Evolutionary conservation across 2,797 vertebrate species (phyloP).

Genomic region (Pantherophis vulpinus): DNA sequence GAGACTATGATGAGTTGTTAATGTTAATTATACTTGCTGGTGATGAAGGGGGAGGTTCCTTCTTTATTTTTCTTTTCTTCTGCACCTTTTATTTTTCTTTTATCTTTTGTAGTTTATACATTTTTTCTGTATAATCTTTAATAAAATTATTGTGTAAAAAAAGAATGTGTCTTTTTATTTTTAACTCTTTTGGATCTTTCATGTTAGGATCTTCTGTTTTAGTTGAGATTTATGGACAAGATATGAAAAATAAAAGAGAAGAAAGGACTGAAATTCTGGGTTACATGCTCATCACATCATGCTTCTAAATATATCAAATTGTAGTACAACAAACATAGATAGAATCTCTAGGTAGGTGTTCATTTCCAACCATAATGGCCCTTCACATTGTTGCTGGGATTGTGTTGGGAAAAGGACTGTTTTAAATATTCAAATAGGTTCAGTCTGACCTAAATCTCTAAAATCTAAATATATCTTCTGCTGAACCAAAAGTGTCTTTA

Average conservation of each 20-base stretch:
- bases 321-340: neutral
- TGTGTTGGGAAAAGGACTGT: neutral
- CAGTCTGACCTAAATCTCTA: neutral
- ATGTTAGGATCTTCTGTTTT: neutral
- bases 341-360: neutral
- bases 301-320: neutral
- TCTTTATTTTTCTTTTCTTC: neutral
- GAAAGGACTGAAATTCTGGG: neutral
- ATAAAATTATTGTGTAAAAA: neutral
- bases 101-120: neutral
- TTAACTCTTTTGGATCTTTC: neutral
- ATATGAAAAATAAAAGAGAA: neutral
- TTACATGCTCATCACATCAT: neutral
- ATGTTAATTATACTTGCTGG: neutral
- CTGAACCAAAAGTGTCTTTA: neutral
- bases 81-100: neutral
- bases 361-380: neutral
- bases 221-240: neutral
- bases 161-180: neutral
- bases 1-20: neutral
- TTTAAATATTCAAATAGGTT: neutral
- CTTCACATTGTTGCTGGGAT: neutral
- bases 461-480: neutral
- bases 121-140: neutral
- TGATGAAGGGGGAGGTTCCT: neutral